Conservation (phyloP, 2,113 vertebrate species). For the Paramormyrops kingsleyae region DNA sequence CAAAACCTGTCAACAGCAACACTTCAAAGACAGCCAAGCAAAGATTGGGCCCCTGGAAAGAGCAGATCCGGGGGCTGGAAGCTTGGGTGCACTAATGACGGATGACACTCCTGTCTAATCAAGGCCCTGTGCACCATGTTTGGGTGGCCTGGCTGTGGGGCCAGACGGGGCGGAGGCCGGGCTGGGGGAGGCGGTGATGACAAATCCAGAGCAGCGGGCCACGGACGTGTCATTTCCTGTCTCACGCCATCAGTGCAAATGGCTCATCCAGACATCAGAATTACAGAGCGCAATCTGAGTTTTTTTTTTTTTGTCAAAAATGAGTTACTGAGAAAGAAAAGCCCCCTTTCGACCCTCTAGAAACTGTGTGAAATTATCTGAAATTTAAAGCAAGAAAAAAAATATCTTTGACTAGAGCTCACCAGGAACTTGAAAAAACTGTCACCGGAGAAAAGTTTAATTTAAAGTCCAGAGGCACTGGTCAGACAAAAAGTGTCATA, state of each 20-base stretch:
- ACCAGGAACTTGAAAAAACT: not conserved
- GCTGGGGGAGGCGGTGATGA: not conserved
- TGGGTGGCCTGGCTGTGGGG: not conserved
- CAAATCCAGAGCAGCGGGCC: not conserved
- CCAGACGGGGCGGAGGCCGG: not conserved
- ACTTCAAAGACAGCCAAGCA: not conserved
- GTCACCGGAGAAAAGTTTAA: not conserved
- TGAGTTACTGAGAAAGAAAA: not conserved
- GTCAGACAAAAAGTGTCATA: slow-evolving; percentile 10
- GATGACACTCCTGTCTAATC: not conserved
- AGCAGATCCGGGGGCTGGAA: not conserved
- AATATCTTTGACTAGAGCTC: not conserved
- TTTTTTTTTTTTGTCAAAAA: not conserved
- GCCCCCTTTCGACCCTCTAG: not conserved
- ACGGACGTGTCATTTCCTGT: not conserved
- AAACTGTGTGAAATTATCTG: not conserved
- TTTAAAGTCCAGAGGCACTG: not conserved
- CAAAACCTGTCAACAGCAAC: not conserved
- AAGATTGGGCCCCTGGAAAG: not conserved
- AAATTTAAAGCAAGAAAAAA: not conserved
- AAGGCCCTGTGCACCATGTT: not conserved
- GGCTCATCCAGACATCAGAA: not conserved
- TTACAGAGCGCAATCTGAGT: not conserved
- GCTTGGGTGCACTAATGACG: not conserved
- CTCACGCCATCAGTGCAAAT: not conserved